Conservation (phyloP, 2,888 invertebrate genomes). For the Amaurobius ferox region DNA sequence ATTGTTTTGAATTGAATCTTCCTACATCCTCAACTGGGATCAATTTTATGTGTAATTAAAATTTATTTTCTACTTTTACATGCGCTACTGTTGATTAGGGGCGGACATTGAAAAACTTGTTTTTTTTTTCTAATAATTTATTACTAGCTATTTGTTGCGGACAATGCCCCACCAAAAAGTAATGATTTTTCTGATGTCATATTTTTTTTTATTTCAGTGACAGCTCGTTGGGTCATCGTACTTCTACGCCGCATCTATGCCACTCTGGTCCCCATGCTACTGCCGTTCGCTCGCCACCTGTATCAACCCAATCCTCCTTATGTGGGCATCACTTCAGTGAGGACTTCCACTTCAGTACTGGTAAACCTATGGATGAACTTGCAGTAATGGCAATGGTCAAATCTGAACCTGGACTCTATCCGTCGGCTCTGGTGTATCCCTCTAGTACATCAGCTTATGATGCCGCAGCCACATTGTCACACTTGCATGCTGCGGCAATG, state of each 20-base stretch:
- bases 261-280: slow-evolving; percentile 29
- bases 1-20: no score
- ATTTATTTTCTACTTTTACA: no score
- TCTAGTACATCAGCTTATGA: slow-evolving; percentile 48
- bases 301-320: slow-evolving; percentile 16
- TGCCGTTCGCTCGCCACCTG: slow-evolving; percentile 27
- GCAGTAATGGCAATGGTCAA: slow-evolving; percentile 72
- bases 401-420: slow-evolving; percentile 64
- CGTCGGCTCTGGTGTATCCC: slow-evolving; percentile 57
- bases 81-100: no score
- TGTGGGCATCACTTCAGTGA: slow-evolving; percentile 50
- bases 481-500: slow-evolving; percentile 52
- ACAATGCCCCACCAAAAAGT: no score
- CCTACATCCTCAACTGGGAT: no score
- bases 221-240: slow-evolving; percentile 48
- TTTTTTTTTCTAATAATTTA: no score
- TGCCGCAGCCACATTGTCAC: slow-evolving; percentile 50
- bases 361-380: slow-evolving; percentile 66
- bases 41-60: no score
- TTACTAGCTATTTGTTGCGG: no score
- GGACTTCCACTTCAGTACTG: slow-evolving; percentile 37
- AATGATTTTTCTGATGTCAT: not conserved
- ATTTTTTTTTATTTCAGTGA: slow-evolving; percentile 41
- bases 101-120: no score
- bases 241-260: slow-evolving; percentile 51